Conservation (phyloP, 2,113 vertebrate species). For the Atrichornis clamosus region DNA sequence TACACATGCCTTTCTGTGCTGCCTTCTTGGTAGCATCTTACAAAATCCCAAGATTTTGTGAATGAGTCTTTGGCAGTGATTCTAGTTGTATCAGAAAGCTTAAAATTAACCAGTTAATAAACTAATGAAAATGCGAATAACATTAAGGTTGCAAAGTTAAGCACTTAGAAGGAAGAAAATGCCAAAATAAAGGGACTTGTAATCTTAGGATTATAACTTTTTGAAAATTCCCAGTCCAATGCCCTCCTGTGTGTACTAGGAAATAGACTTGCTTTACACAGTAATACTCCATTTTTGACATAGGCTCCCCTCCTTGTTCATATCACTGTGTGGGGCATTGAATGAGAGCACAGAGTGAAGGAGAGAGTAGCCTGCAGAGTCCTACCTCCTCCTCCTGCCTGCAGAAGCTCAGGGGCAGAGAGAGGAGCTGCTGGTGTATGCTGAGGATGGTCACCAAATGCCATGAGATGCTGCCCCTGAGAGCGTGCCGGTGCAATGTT, state of each 20-base stretch:
- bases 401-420: not conserved
- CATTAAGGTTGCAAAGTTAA: not conserved
- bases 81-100: not conserved
- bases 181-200: not conserved
- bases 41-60: not conserved
- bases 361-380: not conserved
- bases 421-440: not conserved
- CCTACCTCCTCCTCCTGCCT: not conserved
- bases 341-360: not conserved
- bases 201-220: not conserved
- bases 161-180: not conserved
- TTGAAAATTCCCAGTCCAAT: not conserved
- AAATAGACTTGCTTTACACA: not conserved
- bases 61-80: not conserved
- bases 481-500: rapidly evolving
- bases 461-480: not conserved
- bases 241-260: not conserved
- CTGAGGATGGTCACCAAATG: not conserved
- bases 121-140: not conserved
- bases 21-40: not conserved
- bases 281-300: not conserved
- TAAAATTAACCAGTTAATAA: not conserved
- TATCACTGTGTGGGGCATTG: rapidly evolving
- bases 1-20: not conserved
- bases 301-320: not conserved